Evolutionary conservation across 2,797 vertebrate species (phyloP).

Genomic region (Catostomus latipinnis): DNA sequence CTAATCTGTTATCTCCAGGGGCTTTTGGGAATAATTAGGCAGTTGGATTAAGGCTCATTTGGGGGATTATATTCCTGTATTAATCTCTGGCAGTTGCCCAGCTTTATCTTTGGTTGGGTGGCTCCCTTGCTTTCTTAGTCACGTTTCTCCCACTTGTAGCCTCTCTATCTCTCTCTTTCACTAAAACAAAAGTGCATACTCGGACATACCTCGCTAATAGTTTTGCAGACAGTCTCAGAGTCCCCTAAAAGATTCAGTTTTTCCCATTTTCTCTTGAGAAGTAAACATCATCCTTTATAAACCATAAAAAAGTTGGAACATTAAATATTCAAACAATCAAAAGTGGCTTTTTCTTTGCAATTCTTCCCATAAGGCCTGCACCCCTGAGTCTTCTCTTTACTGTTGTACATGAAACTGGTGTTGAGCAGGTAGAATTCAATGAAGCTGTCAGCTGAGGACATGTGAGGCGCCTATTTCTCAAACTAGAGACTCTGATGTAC

Average conservation of each 20-base stretch:
- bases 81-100: conserved; percentile 38
- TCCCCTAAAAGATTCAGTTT: background rate
- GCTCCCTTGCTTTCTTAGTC: conserved; percentile 5
- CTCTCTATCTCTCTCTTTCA: conserved; percentile 29
- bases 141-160: conserved; percentile 20
- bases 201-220: background rate
- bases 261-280: background rate
- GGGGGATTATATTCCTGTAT: conserved; percentile 43
- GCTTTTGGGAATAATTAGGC: conserved; percentile 65
- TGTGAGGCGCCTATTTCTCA: too few relatives aligned
- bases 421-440: too few relatives aligned
- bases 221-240: background rate
- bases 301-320: background rate
- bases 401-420: too few relatives aligned
- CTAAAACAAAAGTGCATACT: background rate
- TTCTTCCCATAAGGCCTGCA: too few relatives aligned
- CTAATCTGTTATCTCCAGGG: conserved; percentile 67
- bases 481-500: too few relatives aligned
- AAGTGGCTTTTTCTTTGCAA: too few relatives aligned
- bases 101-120: conserved; percentile 33
- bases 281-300: background rate
- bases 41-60: conserved; percentile 63
- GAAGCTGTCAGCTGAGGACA: too few relatives aligned
- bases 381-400: too few relatives aligned
- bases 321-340: too few relatives aligned